These are phyloP conservation scores for Sebastes elongatus DNA, from an alignment of 2,797 vertebrate species.

Conservation along the genomic window DNA sequence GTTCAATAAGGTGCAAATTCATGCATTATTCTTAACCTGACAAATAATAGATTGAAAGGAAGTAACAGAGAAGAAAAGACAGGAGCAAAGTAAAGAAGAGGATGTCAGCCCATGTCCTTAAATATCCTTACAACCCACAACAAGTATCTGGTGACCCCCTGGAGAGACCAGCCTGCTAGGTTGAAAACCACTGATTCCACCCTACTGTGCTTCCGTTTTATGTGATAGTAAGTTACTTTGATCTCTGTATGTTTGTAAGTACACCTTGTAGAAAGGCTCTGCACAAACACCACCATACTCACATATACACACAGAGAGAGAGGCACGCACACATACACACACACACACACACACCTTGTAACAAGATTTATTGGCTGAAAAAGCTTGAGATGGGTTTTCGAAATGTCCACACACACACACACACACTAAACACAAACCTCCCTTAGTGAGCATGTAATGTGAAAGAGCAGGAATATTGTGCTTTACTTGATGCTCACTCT, in stretches of 20 bases:
- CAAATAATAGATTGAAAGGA: not conserved
- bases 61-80: not conserved
- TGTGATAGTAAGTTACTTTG: slow-evolving; percentile 54
- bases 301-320: not conserved
- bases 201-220: slow-evolving; percentile 31
- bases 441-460: not conserved
- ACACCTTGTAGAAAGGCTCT: slow-evolving; percentile 39
- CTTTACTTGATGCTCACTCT: not conserved
- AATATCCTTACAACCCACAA: slow-evolving; percentile 23
- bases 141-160: slow-evolving; percentile 30
- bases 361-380: slow-evolving; percentile 43
- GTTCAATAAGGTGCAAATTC: too few species aligned
- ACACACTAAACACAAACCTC: not conserved
- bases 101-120: slow-evolving; percentile 3
- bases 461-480: not conserved
- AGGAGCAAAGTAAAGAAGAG: not conserved
- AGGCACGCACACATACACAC: not conserved
- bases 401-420: not conserved
- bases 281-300: slow-evolving; percentile 1
- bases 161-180: not conserved
- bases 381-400: slow-evolving; percentile 42
- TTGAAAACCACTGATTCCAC: slow-evolving; percentile 35
- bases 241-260: slow-evolving; percentile 44
- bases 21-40: too few species aligned
- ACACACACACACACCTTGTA: slow-evolving; percentile 19